A percentile compares a stretch with the other conserved stretches of the same genome.
Conservation (phyloP, 2,888 invertebrate genomes). For the Drosophila emarginata region DNA sequence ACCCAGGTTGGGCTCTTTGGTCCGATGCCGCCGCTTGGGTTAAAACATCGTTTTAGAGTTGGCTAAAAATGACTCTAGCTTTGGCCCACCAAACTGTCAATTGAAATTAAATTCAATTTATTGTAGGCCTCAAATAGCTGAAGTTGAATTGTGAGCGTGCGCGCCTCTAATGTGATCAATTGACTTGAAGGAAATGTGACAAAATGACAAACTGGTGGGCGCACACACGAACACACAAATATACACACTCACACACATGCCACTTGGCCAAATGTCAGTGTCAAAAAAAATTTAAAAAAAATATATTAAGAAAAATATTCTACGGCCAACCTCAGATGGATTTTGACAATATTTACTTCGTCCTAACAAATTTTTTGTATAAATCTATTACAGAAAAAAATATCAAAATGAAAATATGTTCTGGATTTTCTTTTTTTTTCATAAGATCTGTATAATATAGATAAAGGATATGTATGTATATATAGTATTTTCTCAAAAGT, state of each 20-base stretch:
- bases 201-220: conserved; percentile 48
- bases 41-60: conserved; percentile 67
- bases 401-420: too few species aligned
- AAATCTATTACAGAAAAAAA: too few species aligned
- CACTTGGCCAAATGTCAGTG: conserved; percentile 49
- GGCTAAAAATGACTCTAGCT: conserved; percentile 31
- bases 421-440: too few species aligned
- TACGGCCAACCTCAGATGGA: conserved; percentile 11
- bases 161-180: conserved; percentile 49
- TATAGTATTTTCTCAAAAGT: too few species aligned
- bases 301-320: conserved; percentile 28
- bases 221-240: conserved; percentile 17
- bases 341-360: neutral
- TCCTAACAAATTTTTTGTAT: too few species aligned
- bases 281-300: conserved; percentile 24
- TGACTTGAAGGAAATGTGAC: conserved; percentile 48
- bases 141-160: conserved; percentile 13
- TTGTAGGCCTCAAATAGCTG: conserved; percentile 40
- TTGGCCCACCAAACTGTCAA: conserved; percentile 45
- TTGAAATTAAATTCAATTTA: conserved; percentile 68
- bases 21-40: conserved; percentile 54
- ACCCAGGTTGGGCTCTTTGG: conserved; percentile 31
- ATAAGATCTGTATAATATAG: too few species aligned
- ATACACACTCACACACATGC: conserved; percentile 9
- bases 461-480: too few species aligned